These are phyloP conservation scores for Alviniconcha strummeri DNA, from an alignment of 2,888 invertebrate species.

Conservation along the genomic window DNA sequence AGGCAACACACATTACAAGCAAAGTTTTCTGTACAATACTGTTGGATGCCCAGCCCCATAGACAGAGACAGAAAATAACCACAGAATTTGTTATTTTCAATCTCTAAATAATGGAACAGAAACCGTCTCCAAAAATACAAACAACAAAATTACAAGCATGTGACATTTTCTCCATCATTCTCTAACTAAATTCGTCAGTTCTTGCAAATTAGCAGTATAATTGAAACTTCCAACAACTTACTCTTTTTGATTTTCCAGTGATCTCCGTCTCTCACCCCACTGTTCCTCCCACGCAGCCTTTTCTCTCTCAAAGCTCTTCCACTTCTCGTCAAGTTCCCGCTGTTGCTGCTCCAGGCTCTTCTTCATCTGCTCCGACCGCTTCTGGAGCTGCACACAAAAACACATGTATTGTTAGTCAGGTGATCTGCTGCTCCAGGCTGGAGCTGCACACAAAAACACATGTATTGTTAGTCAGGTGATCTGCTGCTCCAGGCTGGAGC, in stretches of 20 bases:
- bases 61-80: too few relatives aligned
- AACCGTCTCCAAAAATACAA: too few relatives aligned
- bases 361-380: slow-evolving; percentile 90
- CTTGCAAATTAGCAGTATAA: neutral
- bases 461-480: neutral
- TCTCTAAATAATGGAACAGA: too few relatives aligned
- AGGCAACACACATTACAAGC: too few relatives aligned
- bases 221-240: slow-evolving; percentile 40
- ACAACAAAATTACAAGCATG: too few relatives aligned
- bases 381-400: slow-evolving; percentile 78
- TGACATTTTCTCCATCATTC: too few relatives aligned
- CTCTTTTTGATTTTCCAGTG: slow-evolving; percentile 67
- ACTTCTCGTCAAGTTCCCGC: slow-evolving; percentile 92
- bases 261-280: slow-evolving; percentile 59
- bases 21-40: too few relatives aligned
- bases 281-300: slow-evolving; percentile 90
- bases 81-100: too few relatives aligned
- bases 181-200: too few relatives aligned
- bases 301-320: slow-evolving; percentile 89
- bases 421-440: slow-evolving; percentile 86
- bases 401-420: neutral
- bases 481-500: too few relatives aligned
- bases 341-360: slow-evolving; percentile 90
- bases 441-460: slow-evolving; percentile 73
- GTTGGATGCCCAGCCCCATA: too few relatives aligned